phyloP scores from a whole-genome alignment of 1,140 invertebrate genomes.

The Dendroctonus ponderosae region DNA sequence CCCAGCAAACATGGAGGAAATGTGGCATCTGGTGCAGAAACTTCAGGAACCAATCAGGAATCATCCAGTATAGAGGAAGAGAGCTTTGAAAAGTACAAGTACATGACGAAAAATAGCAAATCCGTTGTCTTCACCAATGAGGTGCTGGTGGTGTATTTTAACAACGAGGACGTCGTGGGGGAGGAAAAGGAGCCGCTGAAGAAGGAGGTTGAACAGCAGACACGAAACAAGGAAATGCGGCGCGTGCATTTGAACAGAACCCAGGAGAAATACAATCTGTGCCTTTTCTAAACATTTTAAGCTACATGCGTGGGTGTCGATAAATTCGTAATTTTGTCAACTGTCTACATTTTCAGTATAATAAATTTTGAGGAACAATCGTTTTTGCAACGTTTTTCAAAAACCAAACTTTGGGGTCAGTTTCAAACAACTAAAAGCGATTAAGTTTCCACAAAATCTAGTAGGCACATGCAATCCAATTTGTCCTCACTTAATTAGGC shows the following conservation, averaged over 20 bases:
- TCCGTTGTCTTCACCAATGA: constrained; percentile 46
- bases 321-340: too few relatives aligned
- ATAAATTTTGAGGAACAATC: too few relatives aligned
- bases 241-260: constrained; percentile 40
- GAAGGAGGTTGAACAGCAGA: constrained; percentile 46
- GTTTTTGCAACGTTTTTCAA: too few relatives aligned
- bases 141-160: constrained; percentile 46
- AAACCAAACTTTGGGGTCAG: too few relatives aligned
- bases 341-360: too few relatives aligned
- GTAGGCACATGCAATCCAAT: too few relatives aligned
- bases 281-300: constrained; percentile 33
- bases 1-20: background rate
- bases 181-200: constrained; percentile 46
- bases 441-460: too few relatives aligned
- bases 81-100: constrained; percentile 33
- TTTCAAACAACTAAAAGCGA: too few relatives aligned
- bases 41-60: constrained; percentile 12
- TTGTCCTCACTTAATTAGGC: background rate
- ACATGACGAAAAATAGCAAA: constrained; percentile 41
- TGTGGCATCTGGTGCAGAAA: background rate
- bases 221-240: constrained; percentile 47
- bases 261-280: constrained; percentile 41
- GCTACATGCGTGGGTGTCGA: background rate
- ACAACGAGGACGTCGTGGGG: constrained; percentile 41
- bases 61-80: constrained; percentile 32